Evolutionary conservation across 2,888 invertebrate genomes (phyloP), one percentile per base, ranked within the genome.

Genomic region (Brachyptera putata): DNA sequence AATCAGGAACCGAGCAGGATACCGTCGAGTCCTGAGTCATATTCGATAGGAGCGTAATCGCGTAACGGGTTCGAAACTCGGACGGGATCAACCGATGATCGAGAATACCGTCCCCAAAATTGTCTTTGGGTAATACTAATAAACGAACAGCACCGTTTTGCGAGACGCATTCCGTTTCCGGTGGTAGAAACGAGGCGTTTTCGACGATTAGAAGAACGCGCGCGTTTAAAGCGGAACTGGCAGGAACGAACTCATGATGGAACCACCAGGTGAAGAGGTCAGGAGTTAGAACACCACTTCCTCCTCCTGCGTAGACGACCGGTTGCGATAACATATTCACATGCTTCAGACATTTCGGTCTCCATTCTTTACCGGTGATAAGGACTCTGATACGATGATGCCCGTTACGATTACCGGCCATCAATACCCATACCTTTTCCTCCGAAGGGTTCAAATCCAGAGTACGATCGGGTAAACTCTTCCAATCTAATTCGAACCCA

Each of bases 261-360:
- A 78, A 77, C 78, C 78, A 78, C 77, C 77, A 77, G 4, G 74
- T 70, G 61, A 78, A 77, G 7, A 78, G 70, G 57, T 77, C 77
- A 1, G 74, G 70, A 0, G 76, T 77, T 1, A 76, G 66, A 1
- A 70, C 69, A 4, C 76, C 77, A 22, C 72, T 72, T 14, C 77
- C 77, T 3, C 76, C 78, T 0, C 77, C 77, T 0, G 77, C 78
- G 64, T 77, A 78, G 11, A 77, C 74, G 2, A 78, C 77, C 4
- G 78, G 77, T 63, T 78, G 78, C 53, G 74, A 77, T 13, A 77
- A 64, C 77, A 77, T 77, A 68, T 78, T 77, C 48, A 78, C 77
- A 39, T 72, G 69, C 49, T 71, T 69, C 22, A 77, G 67, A 68
- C 76, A 77, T 36, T 71, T 69, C 0, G 77, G 78, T 46, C 76